A percentile compares a stretch with the other conserved stretches of the same genome.
These are phyloP conservation scores for Sorex araneus DNA, from an alignment of 2,113 vertebrate genomes.

Conservation along the genomic window DNA sequence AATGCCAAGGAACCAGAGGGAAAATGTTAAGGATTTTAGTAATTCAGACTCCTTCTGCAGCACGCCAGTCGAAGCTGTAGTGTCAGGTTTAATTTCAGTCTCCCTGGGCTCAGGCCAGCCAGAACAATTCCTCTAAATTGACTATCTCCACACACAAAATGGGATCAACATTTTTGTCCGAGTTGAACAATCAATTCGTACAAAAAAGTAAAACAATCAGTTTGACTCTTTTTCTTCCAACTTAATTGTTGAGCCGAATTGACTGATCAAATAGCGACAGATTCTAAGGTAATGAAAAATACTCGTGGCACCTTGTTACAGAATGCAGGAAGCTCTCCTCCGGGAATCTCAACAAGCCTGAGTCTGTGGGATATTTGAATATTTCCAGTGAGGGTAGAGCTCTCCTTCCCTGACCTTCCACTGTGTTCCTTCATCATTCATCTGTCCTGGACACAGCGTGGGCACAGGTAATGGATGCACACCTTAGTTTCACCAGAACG, in stretches of 20 bases:
- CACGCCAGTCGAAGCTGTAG: neutral
- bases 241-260: slow-evolving; percentile 73
- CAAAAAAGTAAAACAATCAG: slow-evolving; percentile 76
- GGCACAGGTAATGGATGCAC: slow-evolving; percentile 7
- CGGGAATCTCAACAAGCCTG: neutral
- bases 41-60: slow-evolving; percentile 54
- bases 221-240: slow-evolving; percentile 67
- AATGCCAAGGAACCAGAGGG: slow-evolving; percentile 31
- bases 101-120: slow-evolving; percentile 40
- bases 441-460: neutral
- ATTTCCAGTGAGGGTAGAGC: neutral
- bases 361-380: neutral
- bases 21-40: slow-evolving; percentile 55
- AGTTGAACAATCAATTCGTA: slow-evolving; percentile 79
- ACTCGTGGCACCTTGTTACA: neutral
- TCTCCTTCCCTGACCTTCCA: neutral
- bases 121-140: slow-evolving; percentile 80
- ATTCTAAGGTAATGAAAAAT: slow-evolving; percentile 73
- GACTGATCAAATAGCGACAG: slow-evolving; percentile 57
- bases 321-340: neutral
- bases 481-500: slow-evolving; percentile 7
- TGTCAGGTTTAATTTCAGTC: slow-evolving; percentile 78
- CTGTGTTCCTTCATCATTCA: slow-evolving; percentile 48
- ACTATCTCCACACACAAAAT: slow-evolving; percentile 81
- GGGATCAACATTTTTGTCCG: slow-evolving; percentile 71